Percentiles rank a stretch among this genome's conserved stretches.
Evolutionary conservation across 2,113 vertebrate genomes (phyloP).

Genomic region (Spizaetus ornatus): DNA sequence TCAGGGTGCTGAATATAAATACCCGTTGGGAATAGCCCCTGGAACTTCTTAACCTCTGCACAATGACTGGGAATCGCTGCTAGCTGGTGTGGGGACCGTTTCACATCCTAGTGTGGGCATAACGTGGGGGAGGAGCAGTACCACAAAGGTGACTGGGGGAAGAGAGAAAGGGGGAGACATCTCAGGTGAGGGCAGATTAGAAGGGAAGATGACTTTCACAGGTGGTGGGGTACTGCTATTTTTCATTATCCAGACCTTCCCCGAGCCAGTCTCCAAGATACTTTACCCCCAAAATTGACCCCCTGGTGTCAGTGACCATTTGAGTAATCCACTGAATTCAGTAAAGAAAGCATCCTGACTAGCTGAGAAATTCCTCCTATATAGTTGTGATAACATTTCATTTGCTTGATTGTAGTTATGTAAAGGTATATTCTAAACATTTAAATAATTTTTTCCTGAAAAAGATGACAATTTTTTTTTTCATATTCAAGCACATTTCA

Average conservation of each 20-base stretch:
- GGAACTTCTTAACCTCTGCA: background rate
- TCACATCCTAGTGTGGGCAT: fast-evolving
- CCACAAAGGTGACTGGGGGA: background rate
- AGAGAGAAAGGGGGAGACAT: background rate
- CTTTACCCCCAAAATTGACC: background rate
- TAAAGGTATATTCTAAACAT: background rate
- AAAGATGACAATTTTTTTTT: background rate
- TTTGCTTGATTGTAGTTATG: background rate
- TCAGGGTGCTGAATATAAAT: background rate
- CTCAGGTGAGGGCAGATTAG: background rate
- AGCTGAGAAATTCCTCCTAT: background rate
- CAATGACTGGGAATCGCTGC: background rate
- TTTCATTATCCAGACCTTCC: background rate
- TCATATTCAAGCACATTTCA: background rate
- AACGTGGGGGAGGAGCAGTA: background rate
- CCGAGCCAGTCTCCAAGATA: fast-evolving
- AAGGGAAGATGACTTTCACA: background rate
- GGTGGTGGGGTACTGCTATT: background rate
- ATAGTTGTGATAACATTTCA: background rate
- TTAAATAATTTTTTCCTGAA: background rate
- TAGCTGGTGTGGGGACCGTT: fast-evolving
- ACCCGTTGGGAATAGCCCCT: background rate
- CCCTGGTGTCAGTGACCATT: background rate
- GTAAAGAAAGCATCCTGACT: background rate
- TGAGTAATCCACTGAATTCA: background rate